Percentiles rank a stretch among this genome's conserved stretches.
phyloP scores from a whole-genome alignment of 2,888 invertebrate species.

The Onthophagus sagittarius region DNA sequence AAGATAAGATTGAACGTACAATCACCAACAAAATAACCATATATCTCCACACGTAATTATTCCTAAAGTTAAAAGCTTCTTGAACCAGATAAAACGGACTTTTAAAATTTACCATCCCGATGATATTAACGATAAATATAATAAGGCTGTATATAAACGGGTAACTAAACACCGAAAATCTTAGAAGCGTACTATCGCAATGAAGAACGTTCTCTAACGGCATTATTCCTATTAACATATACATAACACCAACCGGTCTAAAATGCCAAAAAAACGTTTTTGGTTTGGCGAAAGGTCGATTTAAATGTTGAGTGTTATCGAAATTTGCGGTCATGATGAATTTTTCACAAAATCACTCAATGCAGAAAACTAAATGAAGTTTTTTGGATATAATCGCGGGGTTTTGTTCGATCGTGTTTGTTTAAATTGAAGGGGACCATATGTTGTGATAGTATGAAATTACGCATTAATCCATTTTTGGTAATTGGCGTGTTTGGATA shows the following conservation, averaged over 20 bases:
- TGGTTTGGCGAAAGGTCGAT: neutral
- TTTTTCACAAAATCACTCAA: neutral
- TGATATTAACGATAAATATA: neutral
- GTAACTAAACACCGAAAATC: constrained; percentile 6
- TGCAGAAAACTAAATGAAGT: neutral
- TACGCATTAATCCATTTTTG: neutral
- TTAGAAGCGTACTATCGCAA: neutral
- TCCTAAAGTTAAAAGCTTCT: neutral
- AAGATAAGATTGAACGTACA: constrained; percentile 26
- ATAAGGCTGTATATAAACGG: constrained; percentile 13
- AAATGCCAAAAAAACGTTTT: constrained; percentile 34
- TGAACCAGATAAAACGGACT: neutral
- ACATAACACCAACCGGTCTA: constrained; percentile 30
- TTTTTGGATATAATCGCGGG: neutral
- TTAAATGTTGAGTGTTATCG: neutral
- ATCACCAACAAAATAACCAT: constrained; percentile 25
- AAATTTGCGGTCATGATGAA: neutral
- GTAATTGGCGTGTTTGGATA: neutral
- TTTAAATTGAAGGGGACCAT: neutral
- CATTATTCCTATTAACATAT: constrained; percentile 31
- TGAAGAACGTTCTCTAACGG: constrained; percentile 31
- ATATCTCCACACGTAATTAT: neutral
- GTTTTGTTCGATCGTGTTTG: neutral
- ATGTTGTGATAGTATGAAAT: neutral
- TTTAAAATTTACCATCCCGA: neutral